Percentiles rank a stretch among this genome's conserved stretches.
Conservation (phyloP, 2,888 invertebrate species). For the Melanotus villosus region DNA sequence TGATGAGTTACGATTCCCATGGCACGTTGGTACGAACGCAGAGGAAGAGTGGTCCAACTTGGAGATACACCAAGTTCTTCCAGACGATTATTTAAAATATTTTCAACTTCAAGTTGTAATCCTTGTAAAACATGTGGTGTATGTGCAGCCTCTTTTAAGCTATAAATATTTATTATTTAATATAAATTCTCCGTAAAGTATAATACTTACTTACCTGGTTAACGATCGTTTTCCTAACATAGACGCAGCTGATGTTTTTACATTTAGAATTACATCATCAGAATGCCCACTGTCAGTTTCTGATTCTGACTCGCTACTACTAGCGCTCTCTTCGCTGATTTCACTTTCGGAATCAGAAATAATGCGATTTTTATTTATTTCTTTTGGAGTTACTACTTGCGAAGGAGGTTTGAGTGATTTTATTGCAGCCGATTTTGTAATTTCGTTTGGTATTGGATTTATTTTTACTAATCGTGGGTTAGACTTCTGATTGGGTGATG, state of each 20-base stretch:
- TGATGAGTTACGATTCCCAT: conserved; percentile 73
- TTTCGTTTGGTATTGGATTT: neutral
- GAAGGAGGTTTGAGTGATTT: neutral
- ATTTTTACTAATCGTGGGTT: neutral
- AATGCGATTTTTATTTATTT: too few species aligned
- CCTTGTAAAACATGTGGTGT: conserved; percentile 49
- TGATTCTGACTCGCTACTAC: conserved; percentile 20
- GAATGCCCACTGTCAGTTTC: conserved; percentile 18
- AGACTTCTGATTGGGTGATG: neutral
- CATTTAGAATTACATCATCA: neutral
- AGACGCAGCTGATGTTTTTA: conserved; percentile 47
- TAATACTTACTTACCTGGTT: conserved; percentile 49
- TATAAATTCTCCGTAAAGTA: neutral
- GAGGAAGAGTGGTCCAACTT: conserved; percentile 73
- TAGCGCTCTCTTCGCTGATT: conserved; percentile 15
- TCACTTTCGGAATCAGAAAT: conserved; percentile 21
- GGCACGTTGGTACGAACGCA: conserved; percentile 72
- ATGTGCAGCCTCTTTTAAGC: conserved; percentile 51
- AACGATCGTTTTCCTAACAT: conserved; percentile 53
- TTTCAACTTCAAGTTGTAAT: conserved; percentile 53
- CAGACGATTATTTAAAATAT: conserved; percentile 70
- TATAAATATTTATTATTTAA: conserved; percentile 16
- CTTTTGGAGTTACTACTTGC: neutral
- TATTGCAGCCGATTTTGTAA: neutral
- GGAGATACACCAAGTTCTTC: conserved; percentile 76